Conservation (phyloP, 1,140 invertebrate genomes). For the Pseudomyrmex flavicornis region DNA sequence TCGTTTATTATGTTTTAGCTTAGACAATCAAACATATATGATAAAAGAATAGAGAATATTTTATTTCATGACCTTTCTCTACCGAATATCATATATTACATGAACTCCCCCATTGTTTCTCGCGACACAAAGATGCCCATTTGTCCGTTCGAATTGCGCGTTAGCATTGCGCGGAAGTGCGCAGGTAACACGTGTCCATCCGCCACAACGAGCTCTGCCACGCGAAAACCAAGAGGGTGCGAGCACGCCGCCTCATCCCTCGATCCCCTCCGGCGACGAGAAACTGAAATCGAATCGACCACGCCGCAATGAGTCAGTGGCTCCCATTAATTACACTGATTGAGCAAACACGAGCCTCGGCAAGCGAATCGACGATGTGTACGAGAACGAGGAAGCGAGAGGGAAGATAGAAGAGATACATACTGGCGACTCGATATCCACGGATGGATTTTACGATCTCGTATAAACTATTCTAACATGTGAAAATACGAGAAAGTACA, state of each 20-base stretch:
- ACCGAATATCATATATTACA: not conserved
- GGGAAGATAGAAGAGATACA: not conserved
- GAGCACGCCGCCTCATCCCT: not conserved
- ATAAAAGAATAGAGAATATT: not conserved
- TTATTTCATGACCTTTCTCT: not conserved
- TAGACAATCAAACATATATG: not conserved
- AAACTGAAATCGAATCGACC: conserved; percentile 53
- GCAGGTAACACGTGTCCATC: conserved; percentile 11
- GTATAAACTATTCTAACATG: conserved; percentile 15
- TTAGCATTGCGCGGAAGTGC: conserved; percentile 3
- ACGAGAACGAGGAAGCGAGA: conserved; percentile 23
- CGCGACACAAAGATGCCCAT: not conserved
- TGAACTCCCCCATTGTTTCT: not conserved
- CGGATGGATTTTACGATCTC: conserved; percentile 4
- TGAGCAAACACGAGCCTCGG: conserved; percentile 56
- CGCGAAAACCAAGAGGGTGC: conserved; percentile 19
- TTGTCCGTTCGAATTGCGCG: not conserved
- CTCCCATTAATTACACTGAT: conserved; percentile 67
- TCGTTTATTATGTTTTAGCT: conserved; percentile 8
- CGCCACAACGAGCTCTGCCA: not conserved
- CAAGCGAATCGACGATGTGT: conserved; percentile 41
- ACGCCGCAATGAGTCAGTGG: conserved; percentile 60
- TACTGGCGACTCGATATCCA: conserved; percentile 8
- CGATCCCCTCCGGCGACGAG: conserved; percentile 22
- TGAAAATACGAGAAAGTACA: conserved; percentile 2